Base-by-base conservation (phyloP, 2,797 vertebrate genomes). In the Siniperca scherzeri region DNA sequence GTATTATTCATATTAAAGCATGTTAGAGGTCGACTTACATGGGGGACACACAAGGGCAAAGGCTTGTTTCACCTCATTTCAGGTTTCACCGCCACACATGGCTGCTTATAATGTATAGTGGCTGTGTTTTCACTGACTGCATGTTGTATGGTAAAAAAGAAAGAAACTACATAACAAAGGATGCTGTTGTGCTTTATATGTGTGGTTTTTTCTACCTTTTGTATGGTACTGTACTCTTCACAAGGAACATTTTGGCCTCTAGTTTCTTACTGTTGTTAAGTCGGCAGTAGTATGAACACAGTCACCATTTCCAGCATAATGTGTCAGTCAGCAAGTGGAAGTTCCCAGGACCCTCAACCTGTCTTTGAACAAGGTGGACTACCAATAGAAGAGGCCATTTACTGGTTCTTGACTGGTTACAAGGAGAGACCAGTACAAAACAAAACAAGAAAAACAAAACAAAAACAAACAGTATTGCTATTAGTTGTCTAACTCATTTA, bases 401-500 rank as follows among this genome's bases (percentile, higher is more conserved):
- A 22, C 66, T 33, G 17, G n/a, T 50, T 14, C 55, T 53, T 6
- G 0, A 46, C 5, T 2, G 14, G 44, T 50, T 44, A 53, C 59
- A 74, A 42, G 8, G 22, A 72, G 16, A 74, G 33, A 50, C 11
- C 38, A 36, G 5, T 36, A 16, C 2, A 0, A 33, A n/a, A n/a
- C n/a, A n/a, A n/a, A n/a, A n/a, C n/a, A n/a, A n/a, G n/a, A n/a
- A n/a, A n/a, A n/a, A n/a, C n/a, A n/a, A n/a, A n/a, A 16, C 2
- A 0, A 33, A 78, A 84, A 71, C 27, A 57, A 76, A 72, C 7
- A 38, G 40, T 38, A 5, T 40, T 48, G 21, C 22, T 33, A 52
- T 64, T 21, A 53, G 38, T 46, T 52, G 56, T 68, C 52, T 75
- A 21, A 70, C 70, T 80, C 59, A 52, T 84, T 81, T 82, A 7